Base-by-base conservation (phyloP, 2,797 vertebrate genomes). In the Crocidura indochinensis region DNA sequence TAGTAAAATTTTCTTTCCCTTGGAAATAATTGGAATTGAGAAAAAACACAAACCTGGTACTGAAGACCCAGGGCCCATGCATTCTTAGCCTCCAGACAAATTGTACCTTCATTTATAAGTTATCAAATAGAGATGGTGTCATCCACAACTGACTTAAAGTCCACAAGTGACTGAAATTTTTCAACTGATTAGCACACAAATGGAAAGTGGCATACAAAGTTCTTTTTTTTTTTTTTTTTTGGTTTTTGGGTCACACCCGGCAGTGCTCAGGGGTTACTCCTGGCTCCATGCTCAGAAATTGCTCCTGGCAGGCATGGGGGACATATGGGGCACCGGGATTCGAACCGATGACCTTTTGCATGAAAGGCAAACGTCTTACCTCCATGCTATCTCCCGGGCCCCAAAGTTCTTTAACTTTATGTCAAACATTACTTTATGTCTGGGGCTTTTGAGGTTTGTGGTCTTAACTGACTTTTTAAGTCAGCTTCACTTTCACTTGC, bases 331-430 rank as follows among this genome's bases (percentile, higher is more conserved):
- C n/a, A n/a, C n/a, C n/a, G n/a, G n/a, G n/a, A n/a, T n/a, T n/a
- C n/a, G n/a, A n/a, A n/a, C n/a, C n/a, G n/a, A n/a, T n/a, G n/a
- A n/a, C n/a, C n/a, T n/a, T n/a, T n/a, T n/a, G n/a, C n/a, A n/a
- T n/a, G n/a, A n/a, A n/a, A n/a, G n/a, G n/a, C n/a, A n/a, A n/a
- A n/a, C n/a, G n/a, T n/a, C n/a, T n/a, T n/a, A n/a, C n/a, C n/a
- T n/a, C n/a, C n/a, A n/a, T n/a, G n/a, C n/a, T n/a, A n/a, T n/a
- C n/a, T n/a, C n/a, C n/a, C n/a, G n/a, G n/a, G n/a, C n/a, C n/a
- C n/a, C n/a, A n/a, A n/a, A n/a, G n/a, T 75, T 20, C 0, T 38
- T 80, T 75, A 87, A 62, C 24, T 86, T 71, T 91, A 85, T 79
- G 24, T 62, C 17, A 12, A 49, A 10, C 80, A 20, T 68, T 1